phyloP scores from a whole-genome alignment of 2,797 vertebrate genomes.

The Parauchenoglanis punctatus region DNA sequence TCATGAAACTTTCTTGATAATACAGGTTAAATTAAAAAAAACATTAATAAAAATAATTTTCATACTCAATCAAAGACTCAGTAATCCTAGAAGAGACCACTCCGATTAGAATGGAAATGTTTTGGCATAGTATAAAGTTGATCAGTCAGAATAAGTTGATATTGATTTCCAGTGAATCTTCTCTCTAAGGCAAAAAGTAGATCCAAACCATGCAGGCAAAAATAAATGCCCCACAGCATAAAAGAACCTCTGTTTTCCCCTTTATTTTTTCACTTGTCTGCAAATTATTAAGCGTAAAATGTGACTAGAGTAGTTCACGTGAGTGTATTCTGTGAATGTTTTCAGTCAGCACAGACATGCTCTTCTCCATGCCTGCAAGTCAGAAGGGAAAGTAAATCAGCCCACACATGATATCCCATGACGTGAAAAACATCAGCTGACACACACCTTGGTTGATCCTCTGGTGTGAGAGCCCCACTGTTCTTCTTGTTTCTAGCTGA shows the following conservation, averaged over 20 bases:
- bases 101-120: neutral
- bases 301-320: conserved; percentile 22
- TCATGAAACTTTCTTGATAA: neutral
- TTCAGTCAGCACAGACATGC: conserved; percentile 21
- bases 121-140: neutral
- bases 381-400: conserved; percentile 39
- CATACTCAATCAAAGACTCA: neutral
- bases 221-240: neutral
- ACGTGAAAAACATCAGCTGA: conserved; percentile 64
- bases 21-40: neutral
- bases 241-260: neutral
- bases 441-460: conserved; percentile 55
- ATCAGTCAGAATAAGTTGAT: neutral
- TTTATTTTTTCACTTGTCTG: neutral
- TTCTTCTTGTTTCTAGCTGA: conserved; percentile 44
- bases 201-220: neutral
- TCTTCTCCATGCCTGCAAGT: conserved; percentile 27
- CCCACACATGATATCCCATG: conserved; percentile 57
- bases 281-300: neutral
- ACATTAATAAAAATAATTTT: neutral
- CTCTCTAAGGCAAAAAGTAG: neutral
- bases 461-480: conserved; percentile 35
- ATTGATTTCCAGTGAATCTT: neutral
- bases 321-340: conserved; percentile 41
- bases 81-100: neutral